These are phyloP conservation scores for Nothoprocta pentlandii DNA, from an alignment of 2,113 vertebrate genomes.

Conservation along the genomic window DNA sequence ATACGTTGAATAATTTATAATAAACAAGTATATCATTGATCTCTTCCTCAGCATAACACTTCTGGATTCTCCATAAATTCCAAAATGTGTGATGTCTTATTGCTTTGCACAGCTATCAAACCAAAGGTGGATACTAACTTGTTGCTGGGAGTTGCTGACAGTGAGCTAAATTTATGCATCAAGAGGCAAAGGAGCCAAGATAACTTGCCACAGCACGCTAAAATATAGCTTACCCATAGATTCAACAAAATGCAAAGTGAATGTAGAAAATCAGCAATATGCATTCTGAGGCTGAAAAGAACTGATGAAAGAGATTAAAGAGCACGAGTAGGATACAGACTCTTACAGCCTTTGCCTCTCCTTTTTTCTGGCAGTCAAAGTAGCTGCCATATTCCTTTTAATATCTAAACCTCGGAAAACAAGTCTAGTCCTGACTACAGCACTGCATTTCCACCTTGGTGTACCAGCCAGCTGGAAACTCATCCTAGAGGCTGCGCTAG, in stretches of 20 bases:
- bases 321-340: neutral
- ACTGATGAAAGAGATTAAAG: neutral
- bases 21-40: neutral
- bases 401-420: neutral
- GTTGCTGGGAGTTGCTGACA: neutral
- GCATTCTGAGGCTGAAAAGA: neutral
- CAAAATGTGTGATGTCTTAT: neutral
- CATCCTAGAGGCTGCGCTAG: rapidly evolving
- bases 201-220: neutral
- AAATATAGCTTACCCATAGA: neutral
- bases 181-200: neutral
- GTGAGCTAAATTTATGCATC: neutral
- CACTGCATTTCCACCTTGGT: neutral
- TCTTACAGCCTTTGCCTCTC: neutral
- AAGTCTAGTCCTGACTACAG: neutral
- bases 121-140: neutral
- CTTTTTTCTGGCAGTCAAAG: neutral
- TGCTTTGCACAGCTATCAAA: neutral
- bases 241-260: neutral
- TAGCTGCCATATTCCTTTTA: neutral
- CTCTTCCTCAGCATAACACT: neutral
- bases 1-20: neutral
- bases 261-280: neutral
- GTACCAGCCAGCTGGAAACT: neutral
- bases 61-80: neutral